Percentiles rank a stretch among this genome's conserved stretches.
Evolutionary conservation across 2,113 vertebrate genomes (phyloP).

Genomic region (Pogona vitticeps): DNA sequence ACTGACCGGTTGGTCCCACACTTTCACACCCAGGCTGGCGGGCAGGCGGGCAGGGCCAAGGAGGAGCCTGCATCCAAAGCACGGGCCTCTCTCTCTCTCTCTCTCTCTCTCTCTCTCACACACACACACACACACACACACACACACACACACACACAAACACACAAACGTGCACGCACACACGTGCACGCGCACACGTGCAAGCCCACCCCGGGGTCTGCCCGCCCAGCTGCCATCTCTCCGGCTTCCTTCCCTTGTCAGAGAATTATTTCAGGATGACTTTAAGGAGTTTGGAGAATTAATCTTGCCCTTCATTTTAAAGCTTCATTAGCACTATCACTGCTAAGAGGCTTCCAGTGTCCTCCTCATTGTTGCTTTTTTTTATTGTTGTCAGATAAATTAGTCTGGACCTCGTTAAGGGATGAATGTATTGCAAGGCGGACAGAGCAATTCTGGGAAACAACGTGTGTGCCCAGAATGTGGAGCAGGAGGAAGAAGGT

Average conservation of each 20-base stretch:
- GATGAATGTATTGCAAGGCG: slow-evolving; percentile 13
- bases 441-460: not conserved
- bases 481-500: not conserved
- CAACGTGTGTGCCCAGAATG: not conserved
- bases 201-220: too few relatives aligned
- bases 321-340: slow-evolving; percentile 30
- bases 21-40: not conserved
- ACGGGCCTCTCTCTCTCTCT: too few relatives aligned
- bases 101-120: too few relatives aligned
- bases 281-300: slow-evolving; percentile 28
- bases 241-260: not conserved
- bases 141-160: too few relatives aligned
- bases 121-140: too few relatives aligned
- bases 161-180: too few relatives aligned
- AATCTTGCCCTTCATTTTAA: slow-evolving; percentile 37
- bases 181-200: too few relatives aligned
- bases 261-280: not conserved
- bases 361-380: slow-evolving; percentile 25
- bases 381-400: slow-evolving; percentile 39
- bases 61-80: not conserved
- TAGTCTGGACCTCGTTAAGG: slow-evolving; percentile 35
- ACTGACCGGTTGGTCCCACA: not conserved
- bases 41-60: too few relatives aligned
- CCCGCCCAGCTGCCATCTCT: not conserved
- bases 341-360: slow-evolving; percentile 23